A percentile compares a stretch with the other conserved stretches of the same genome.
Conservation (phyloP, 2,797 vertebrate species). For the Hippoglossus hippoglossus region DNA sequence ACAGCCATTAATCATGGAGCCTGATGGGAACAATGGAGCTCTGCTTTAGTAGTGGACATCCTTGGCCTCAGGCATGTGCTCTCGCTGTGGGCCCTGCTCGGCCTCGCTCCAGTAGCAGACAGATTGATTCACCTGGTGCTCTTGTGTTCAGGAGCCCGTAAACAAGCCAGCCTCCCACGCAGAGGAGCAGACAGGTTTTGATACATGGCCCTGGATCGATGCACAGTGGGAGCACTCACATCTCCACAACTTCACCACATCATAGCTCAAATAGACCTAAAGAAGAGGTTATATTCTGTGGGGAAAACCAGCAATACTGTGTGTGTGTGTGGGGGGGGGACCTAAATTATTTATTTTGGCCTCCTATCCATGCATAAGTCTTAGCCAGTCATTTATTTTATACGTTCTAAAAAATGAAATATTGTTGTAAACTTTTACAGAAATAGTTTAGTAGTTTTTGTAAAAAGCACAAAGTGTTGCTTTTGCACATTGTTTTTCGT, state of each 20-base stretch:
- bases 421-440: no score
- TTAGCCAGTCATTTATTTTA: slow-evolving; percentile 4
- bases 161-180: slow-evolving; percentile 64
- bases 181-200: slow-evolving; percentile 59
- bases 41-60: slow-evolving; percentile 67
- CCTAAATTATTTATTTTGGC: slow-evolving; percentile 10
- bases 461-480: no score
- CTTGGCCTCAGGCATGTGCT: slow-evolving; percentile 67
- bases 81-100: slow-evolving; percentile 57
- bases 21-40: slow-evolving; percentile 64
- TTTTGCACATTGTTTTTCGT: no score
- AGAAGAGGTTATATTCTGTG: slow-evolving; percentile 8
- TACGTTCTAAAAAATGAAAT: not conserved
- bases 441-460: no score
- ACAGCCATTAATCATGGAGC: slow-evolving; percentile 71
- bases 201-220: slow-evolving; percentile 62
- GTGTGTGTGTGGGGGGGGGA: no score
- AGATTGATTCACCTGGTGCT: slow-evolving; percentile 69
- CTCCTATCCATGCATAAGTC: not conserved
- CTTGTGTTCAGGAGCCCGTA: slow-evolving; percentile 65
- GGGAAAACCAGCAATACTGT: slow-evolving; percentile 13
- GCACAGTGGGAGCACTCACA: slow-evolving; percentile 58
- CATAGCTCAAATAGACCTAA: slow-evolving; percentile 28
- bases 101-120: slow-evolving; percentile 61
- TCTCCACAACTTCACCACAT: slow-evolving; percentile 50